Evolutionary conservation across 2,888 invertebrate species (phyloP).

Genomic region (Phaedon cochleariae): DNA sequence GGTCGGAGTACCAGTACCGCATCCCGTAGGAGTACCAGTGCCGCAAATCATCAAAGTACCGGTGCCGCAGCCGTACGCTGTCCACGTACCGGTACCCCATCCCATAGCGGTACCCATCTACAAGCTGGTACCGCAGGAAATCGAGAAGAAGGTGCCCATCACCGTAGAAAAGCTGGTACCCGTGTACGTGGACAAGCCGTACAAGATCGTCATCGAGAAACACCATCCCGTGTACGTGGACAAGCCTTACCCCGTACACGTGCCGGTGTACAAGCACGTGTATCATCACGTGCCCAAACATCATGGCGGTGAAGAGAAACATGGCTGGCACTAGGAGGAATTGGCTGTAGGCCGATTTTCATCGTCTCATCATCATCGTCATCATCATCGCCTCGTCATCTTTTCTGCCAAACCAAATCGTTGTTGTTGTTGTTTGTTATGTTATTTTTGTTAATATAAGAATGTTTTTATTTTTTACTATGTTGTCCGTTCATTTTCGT

Average conservation of each 20-base stretch:
- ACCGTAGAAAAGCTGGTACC: conserved; percentile 77
- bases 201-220: conserved; percentile 79
- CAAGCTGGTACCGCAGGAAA: conserved; percentile 75
- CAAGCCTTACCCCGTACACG: conserved; percentile 78
- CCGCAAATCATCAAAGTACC: conserved; percentile 75
- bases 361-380: conserved; percentile 11
- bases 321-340: conserved; percentile 40
- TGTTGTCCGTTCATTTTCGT: no score
- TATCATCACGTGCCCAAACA: conserved; percentile 68
- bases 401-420: background rate
- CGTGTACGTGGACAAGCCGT: conserved; percentile 77
- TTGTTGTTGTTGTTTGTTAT: conserved; percentile 1
- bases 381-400: background rate
- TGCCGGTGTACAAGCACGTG: conserved; percentile 78
- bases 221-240: conserved; percentile 72
- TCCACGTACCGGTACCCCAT: conserved; percentile 75
- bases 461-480: background rate
- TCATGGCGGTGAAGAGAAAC: conserved; percentile 44
- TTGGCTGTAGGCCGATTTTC: background rate
- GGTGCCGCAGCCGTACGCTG: conserved; percentile 79
- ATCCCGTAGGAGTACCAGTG: conserved; percentile 76
- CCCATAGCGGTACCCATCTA: conserved; percentile 78
- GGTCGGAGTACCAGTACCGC: conserved; percentile 78
- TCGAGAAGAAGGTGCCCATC: conserved; percentile 78
- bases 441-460: conserved; percentile 8